phyloP scores from a whole-genome alignment of 1,140 invertebrate species.

The Lucilia sericata region DNA sequence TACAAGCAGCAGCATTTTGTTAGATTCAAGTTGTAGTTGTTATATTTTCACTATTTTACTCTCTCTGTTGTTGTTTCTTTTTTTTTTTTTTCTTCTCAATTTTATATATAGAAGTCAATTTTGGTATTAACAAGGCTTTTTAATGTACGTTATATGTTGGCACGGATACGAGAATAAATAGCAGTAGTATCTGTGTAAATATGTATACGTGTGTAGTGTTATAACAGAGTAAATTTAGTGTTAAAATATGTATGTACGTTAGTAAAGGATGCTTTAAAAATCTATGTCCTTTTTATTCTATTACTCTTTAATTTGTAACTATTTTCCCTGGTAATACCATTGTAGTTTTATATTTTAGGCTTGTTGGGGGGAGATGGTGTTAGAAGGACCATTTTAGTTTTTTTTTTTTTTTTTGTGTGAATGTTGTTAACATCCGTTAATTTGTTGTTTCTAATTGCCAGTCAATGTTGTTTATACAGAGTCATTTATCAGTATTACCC shows the following conservation, averaged over 20 bases:
- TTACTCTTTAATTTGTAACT: too few relatives aligned
- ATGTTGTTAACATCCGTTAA: constrained; percentile 41
- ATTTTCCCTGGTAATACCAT: too few relatives aligned
- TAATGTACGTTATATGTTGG: not conserved
- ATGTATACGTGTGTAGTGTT: not conserved
- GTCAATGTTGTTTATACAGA: constrained; percentile 33
- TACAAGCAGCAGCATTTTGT: constrained; percentile 31
- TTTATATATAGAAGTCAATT: constrained; percentile 34
- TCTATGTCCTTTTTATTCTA: not conserved
- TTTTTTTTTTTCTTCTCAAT: constrained; percentile 4
- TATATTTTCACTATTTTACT: not conserved
- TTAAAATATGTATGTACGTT: not conserved
- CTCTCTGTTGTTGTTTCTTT: not conserved
- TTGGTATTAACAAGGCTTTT: constrained; percentile 17
- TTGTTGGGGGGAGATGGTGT: not conserved
- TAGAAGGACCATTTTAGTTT: constrained; percentile 4
- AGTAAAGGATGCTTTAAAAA: not conserved
- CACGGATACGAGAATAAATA: not conserved
- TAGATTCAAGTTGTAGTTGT: not conserved
- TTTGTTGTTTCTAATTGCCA: constrained; percentile 43
- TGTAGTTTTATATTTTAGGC: not conserved
- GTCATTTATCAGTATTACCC: constrained; percentile 23
- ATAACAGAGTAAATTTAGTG: not conserved
- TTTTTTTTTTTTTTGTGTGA: not conserved
- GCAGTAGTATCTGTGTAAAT: not conserved